Evolutionary conservation across 1,140 invertebrate genomes (phyloP), one percentile per base, ranked within the genome.

Genomic region (Meloidogyne hapla): DNA sequence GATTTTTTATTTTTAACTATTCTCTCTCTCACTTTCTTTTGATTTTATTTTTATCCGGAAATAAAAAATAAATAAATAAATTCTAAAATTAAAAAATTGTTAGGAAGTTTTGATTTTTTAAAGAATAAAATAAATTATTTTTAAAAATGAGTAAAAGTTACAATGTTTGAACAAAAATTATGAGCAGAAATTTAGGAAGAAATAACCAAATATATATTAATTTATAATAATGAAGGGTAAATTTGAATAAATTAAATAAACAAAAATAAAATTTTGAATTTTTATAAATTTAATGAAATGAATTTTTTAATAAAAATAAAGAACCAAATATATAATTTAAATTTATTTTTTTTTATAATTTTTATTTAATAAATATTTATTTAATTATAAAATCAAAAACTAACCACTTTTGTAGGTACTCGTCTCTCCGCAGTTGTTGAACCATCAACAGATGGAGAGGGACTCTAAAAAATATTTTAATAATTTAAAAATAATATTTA

Each of bases 401-500:
- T 2, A 45, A 45, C 42, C 13, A 45, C 13, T 45, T 45, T 2
- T 45, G 42, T 45, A 45, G 42, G 42, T 18, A 56, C 68, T 56
- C 5, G 4, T 3, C 6, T 26, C 40, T 69, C 61, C 26, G 9
- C 3, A 56, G 23, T 56, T 63, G 70, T 64, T 25, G 70, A 33
- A n/a, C 70, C 70, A 63, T 63, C 48, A 40, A 62, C 48, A 1
- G 70, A 72, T 8, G 70, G 70, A 6, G 70, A 73, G 25, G 70
- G 70, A 73, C 70, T 73, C 70, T 73, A 8, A n/a, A 45, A 56
- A 72, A 61, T 1, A 23, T 10, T 38, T 15, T 13, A 69, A 38
- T 67, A 38, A 15, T 65, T 64, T 66, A 28, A 62, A 1, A 1
- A n/a, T 65, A 67, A 18, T 18, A 74, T 38, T 5, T 25, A 33